Evolutionary conservation across 2,113 vertebrate species (phyloP), one percentile per base, ranked within the genome.

Genomic region (Lagopus muta): DNA sequence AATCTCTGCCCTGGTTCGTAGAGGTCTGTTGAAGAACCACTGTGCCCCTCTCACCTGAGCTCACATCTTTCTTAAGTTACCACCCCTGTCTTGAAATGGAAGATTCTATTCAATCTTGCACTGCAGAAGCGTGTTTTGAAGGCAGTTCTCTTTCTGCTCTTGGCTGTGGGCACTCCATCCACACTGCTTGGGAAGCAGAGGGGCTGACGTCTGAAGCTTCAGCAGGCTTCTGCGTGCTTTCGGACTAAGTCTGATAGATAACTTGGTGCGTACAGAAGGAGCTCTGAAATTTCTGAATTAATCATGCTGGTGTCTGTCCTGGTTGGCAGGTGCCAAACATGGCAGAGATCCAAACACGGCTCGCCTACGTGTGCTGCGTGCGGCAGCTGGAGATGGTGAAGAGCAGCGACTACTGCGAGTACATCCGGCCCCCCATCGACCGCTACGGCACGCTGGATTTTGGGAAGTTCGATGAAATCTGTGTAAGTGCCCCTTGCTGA

Each of bases 351-450:
- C 99, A 99, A 94, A 98, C 99, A 0, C 98, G 99, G 3, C 98
- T 99, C 6, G 99, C 99, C 1, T 99, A 99, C 2, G 99, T 99
- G 72, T 99, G 99, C 98, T 99, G 99, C 1, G 99, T 99, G 79
- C 97, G 98, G 91, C 99, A 99, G 97, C 97, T 99, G 91, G 99
- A 99, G 92, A 94, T 97, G 93, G 99, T 99, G 86, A 98, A 97
- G 97, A 98, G 65, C 96, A 98, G 99, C 0, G 98, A 99, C 2
- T 99, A 99, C 95, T 99, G 99, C 58, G 99, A 99, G 97, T 99
- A 98, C 90, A 98, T 99, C 90, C 98, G 99, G 1, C 99, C 99
- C 0, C 98, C 99, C 88, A 99, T 99, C 3, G 98, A 99, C 96
- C 97, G 97, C 82, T 99, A 99, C 12, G 94, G 98, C 52, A 99